Conservation (phyloP, 2,113 vertebrate genomes). For the Zosterops pallidus region DNA sequence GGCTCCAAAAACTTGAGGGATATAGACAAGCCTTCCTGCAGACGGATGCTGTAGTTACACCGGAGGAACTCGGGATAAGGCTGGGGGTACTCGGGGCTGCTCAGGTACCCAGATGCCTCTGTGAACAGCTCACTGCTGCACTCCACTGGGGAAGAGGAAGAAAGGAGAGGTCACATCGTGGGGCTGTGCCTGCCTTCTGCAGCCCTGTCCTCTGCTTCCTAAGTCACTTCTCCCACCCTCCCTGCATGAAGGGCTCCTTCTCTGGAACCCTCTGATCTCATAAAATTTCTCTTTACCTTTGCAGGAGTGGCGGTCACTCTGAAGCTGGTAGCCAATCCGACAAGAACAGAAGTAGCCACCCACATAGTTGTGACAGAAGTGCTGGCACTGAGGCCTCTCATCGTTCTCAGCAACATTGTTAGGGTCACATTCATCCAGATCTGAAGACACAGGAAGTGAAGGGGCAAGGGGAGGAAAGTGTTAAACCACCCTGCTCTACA, state of each 20-base stretch:
- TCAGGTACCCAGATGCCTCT: conserved; percentile 66
- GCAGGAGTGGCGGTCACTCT: conserved; percentile 80
- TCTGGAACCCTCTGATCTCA: neutral
- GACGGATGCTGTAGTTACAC: conserved; percentile 80
- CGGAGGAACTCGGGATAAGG: conserved; percentile 72
- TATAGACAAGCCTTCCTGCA: conserved; percentile 71
- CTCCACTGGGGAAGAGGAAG: conserved; percentile 48
- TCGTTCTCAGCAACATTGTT: neutral
- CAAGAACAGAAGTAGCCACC: conserved; percentile 91
- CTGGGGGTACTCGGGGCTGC: conserved; percentile 77
- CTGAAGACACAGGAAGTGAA: conserved; percentile 25
- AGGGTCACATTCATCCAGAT: conserved; percentile 74
- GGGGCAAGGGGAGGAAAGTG: neutral
- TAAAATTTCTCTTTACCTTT: conserved; percentile 68
- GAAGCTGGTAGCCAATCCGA: conserved; percentile 82
- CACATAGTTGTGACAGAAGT: conserved; percentile 90
- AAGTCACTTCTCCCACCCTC: neutral
- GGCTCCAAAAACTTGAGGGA: conserved; percentile 72
- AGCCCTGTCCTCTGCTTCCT: neutral
- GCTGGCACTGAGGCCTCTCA: conserved; percentile 77
- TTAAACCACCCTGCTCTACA: neutral
- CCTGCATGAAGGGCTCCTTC: neutral
- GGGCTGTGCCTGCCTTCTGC: neutral
- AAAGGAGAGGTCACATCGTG: neutral
- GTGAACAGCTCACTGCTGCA: conserved; percentile 76